Conservation (phyloP, 2,888 invertebrate genomes). For the Aleiodes testaceus region DNA sequence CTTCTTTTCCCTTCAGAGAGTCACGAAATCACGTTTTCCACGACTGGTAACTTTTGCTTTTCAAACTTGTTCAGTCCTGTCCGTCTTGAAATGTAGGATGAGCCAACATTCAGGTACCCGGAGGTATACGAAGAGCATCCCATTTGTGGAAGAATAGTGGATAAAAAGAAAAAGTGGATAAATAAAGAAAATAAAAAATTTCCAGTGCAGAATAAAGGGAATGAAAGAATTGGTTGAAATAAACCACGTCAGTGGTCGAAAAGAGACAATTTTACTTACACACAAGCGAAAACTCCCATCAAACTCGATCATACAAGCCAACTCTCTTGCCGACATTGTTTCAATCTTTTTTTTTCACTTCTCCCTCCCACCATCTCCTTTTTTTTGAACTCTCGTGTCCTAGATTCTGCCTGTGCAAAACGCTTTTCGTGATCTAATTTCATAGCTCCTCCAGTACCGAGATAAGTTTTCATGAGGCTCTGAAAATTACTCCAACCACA, state of each 20-base stretch:
- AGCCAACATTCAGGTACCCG: conserved; percentile 37
- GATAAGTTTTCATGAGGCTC: conserved; percentile 41
- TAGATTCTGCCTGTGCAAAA: conserved; percentile 18
- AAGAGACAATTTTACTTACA: conserved; percentile 59
- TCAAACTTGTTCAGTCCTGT: conserved; percentile 53
- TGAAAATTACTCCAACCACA: conserved; percentile 36
- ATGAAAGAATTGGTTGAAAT: conserved; percentile 55
- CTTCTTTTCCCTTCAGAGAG: conserved; percentile 39
- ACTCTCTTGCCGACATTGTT: conserved; percentile 15
- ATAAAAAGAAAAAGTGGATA: conserved; percentile 8
- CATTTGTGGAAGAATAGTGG: conserved; percentile 20
- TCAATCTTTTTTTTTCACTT: conserved; percentile 30
- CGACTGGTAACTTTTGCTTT: conserved; percentile 58
- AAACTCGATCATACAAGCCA: conserved; percentile 55
- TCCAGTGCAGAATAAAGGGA: conserved; percentile 31
- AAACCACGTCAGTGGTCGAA: conserved; percentile 57
- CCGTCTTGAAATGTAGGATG: conserved; percentile 30
- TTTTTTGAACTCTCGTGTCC: conserved; percentile 6
- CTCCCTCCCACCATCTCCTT: conserved; percentile 21
- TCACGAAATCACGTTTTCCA: conserved; percentile 62
- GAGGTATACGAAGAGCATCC: conserved; percentile 23
- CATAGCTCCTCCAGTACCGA: conserved; percentile 18
- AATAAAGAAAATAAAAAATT: neutral
- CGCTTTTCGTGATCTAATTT: conserved; percentile 40
- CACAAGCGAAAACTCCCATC: conserved; percentile 54